Base-by-base conservation (phyloP, 1,140 invertebrate species). In the Manduca sexta region DNA sequence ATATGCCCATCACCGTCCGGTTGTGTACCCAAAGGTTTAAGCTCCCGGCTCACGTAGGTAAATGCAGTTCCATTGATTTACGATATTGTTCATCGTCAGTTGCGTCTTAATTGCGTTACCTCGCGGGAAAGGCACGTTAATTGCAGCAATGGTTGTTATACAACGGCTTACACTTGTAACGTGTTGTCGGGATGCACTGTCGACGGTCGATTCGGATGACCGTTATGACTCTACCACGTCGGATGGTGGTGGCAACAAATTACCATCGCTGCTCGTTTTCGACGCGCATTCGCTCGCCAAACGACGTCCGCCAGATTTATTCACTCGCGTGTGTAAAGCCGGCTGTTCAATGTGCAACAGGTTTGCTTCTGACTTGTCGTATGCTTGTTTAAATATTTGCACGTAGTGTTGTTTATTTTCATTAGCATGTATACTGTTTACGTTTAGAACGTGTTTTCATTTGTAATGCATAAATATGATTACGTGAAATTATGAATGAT, bases 251-350 rank as follows among this genome's bases (percentile, higher is more conserved):
- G 17, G 38, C 56, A 45, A 39, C 52, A 60, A 60, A 55, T 59
- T 49, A 45, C 45, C 44, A 35, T 11, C 46, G 30, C 44, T 37
- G 49, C 50, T 35, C 48, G 38, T 64, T 57, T 62, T 44, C 29
- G 49, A 56, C 52, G 57, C 42, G 40, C 56, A 52, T 56, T 64
- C 60, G 54, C 50, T 30, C 37, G 33, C 58, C 55, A 51, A 64
- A 51, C 41, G 47, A 38, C 35, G 39, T 61, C 46, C 48, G 34
- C 31, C 54, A 52, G 55, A 62, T 57, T 62, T 57, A 57, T 62
- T 62, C 53, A 49, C 46, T 47, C 47, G 45, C 47, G 54, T 35
- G 40, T 49, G 39, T 50, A 35, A 41, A 45, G 41, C 21, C 16
- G 35, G 18, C 44, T 48, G 45, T 60, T 51, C 49, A 52, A 30